Evolutionary conservation across 2,888 invertebrate genomes (phyloP).

Genomic region (Sericinus montela): DNA sequence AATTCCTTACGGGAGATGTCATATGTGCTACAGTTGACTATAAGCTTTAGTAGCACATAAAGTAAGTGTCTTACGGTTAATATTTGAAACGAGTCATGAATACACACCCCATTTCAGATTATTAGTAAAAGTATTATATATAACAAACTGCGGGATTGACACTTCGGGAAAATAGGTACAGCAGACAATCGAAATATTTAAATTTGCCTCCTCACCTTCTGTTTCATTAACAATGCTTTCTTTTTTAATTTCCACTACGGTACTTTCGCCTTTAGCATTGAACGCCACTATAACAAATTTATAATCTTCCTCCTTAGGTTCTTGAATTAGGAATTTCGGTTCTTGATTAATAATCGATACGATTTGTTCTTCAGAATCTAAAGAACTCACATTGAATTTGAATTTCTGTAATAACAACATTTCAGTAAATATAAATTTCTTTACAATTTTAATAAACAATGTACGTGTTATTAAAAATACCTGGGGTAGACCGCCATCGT

Average conservation of each 20-base stretch:
- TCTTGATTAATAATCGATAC: constrained; percentile 59
- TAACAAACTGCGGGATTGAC: too few relatives aligned
- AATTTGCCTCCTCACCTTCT: constrained; percentile 34
- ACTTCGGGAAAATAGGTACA: too few relatives aligned
- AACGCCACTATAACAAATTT: constrained; percentile 57
- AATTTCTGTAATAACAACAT: constrained; percentile 57
- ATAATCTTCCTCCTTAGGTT: constrained; percentile 50
- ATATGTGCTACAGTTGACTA: too few relatives aligned
- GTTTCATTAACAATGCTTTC: constrained; percentile 45
- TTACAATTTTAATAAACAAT: too few relatives aligned
- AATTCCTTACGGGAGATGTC: too few relatives aligned
- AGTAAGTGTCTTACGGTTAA: too few relatives aligned
- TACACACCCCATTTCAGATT: too few relatives aligned
- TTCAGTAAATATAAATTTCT: background rate
- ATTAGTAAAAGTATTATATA: too few relatives aligned
- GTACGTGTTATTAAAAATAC: constrained; percentile 34
- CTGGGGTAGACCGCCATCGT: constrained; percentile 64
- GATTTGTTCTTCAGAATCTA: constrained; percentile 42
- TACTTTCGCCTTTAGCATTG: constrained; percentile 67
- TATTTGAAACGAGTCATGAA: too few relatives aligned
- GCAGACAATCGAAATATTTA: too few relatives aligned
- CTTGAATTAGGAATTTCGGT: constrained; percentile 58
- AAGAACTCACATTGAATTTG: constrained; percentile 48
- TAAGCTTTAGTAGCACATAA: too few relatives aligned
- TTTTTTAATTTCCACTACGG: constrained; percentile 50